Percentiles rank a stretch among this genome's conserved stretches.
Evolutionary conservation across 2,113 vertebrate genomes (phyloP).

Genomic region (Macrotis lagotis): DNA sequence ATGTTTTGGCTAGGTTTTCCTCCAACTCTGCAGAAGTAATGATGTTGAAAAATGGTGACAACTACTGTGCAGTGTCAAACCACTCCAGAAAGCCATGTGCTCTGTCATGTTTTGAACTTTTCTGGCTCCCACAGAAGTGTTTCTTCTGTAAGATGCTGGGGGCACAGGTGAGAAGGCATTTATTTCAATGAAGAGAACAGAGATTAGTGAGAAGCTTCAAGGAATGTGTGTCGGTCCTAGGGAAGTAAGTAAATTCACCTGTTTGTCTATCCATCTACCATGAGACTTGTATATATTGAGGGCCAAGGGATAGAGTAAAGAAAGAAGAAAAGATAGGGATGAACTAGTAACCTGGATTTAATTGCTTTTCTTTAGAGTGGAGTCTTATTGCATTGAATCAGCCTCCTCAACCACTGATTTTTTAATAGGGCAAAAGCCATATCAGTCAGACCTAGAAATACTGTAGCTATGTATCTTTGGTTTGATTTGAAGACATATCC

Average conservation of each 20-base stretch:
- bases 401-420: background rate
- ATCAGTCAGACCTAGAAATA: background rate
- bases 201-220: background rate
- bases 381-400: background rate
- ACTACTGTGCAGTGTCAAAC: background rate
- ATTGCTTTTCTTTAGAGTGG: background rate
- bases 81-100: background rate
- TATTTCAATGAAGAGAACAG: background rate
- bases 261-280: too few relatives aligned
- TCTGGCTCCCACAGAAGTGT: background rate
- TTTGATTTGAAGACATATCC: background rate
- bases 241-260: too few relatives aligned
- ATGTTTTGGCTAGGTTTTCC: too few relatives aligned
- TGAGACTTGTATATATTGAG: too few relatives aligned
- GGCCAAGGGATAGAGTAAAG: too few relatives aligned
- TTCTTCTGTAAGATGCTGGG: background rate
- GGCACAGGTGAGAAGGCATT: background rate
- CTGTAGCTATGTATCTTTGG: background rate
- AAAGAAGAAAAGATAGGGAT: background rate
- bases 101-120: background rate
- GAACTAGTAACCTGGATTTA: too few relatives aligned
- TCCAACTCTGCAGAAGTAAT: background rate
- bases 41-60: background rate
- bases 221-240: background rate
- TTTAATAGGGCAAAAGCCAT: too few relatives aligned